Evolutionary conservation across 2,888 invertebrate genomes (phyloP).

Genomic region (Homarus gammarus): DNA sequence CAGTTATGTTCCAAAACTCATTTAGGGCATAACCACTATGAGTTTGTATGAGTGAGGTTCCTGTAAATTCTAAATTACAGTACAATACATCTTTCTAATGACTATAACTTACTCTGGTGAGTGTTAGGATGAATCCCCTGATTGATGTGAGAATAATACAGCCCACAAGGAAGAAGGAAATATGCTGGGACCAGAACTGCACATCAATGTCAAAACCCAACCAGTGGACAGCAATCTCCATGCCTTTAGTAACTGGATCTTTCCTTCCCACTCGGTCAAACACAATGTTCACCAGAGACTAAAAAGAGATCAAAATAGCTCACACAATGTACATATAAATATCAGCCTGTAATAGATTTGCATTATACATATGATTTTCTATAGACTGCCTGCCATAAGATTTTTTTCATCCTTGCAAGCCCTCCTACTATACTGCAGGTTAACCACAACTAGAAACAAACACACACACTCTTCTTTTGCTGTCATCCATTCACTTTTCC

Average conservation of each 20-base stretch:
- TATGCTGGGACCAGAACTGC: conserved; percentile 99
- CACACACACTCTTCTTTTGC: too few species aligned
- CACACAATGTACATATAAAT: neutral
- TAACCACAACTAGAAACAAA: too few species aligned
- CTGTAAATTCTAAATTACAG: too few species aligned
- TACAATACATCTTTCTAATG: neutral
- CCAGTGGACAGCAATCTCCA: conserved; percentile 98
- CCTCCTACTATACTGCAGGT: too few species aligned
- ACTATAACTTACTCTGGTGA: conserved; percentile 89
- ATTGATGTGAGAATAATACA: conserved; percentile 99
- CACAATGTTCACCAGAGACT: conserved; percentile 99
- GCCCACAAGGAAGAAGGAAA: conserved; percentile 97
- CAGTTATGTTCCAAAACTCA: too few species aligned
- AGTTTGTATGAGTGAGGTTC: too few species aligned
- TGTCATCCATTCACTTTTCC: too few species aligned
- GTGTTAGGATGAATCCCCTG: conserved; percentile 94
- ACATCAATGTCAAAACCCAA: conserved; percentile 97
- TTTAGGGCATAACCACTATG: too few species aligned
- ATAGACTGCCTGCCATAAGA: too few species aligned
- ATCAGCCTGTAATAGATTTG: neutral
- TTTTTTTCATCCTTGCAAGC: too few species aligned
- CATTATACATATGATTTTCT: neutral
- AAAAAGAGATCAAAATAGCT: conserved; percentile 78
- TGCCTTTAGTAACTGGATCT: conserved; percentile 92
- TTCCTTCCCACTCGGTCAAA: conserved; percentile 99